Percentiles rank a stretch among this genome's conserved stretches.
Evolutionary conservation across 1,140 invertebrate genomes (phyloP).

Genomic region (Spodoptera litura): DNA sequence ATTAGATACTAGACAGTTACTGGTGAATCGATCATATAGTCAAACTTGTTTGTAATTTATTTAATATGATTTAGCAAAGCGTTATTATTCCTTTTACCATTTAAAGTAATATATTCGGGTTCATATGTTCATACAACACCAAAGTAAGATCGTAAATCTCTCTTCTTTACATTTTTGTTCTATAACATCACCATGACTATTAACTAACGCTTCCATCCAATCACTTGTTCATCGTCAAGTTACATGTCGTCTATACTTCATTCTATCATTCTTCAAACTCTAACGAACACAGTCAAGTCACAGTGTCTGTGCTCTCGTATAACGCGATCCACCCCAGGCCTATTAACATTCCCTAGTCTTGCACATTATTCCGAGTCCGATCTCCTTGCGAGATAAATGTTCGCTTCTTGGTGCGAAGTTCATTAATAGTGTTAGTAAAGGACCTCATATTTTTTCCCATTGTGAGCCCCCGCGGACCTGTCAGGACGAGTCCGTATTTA

Average conservation of each 20-base stretch:
- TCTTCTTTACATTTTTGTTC: too few species aligned
- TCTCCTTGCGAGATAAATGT: constrained; percentile 41
- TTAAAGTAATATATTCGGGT: too few species aligned
- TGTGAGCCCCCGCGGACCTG: neutral
- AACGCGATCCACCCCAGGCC: constrained; percentile 29
- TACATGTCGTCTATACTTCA: neutral
- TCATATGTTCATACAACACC: too few species aligned
- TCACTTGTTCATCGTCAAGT: too few species aligned
- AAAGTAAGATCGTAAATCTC: too few species aligned
- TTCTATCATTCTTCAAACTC: neutral
- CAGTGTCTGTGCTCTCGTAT: neutral
- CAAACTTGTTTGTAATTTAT: too few species aligned
- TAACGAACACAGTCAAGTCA: neutral
- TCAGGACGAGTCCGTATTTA: constrained; percentile 6
- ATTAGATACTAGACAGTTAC: too few species aligned
- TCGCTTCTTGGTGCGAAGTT: constrained; percentile 13
- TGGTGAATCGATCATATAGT: too few species aligned
- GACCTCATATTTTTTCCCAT: constrained; percentile 30
- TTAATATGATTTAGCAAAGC: too few species aligned
- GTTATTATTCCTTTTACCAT: too few species aligned
- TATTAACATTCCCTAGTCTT: constrained; percentile 40
- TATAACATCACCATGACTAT: too few species aligned
- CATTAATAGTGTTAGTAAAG: constrained; percentile 32
- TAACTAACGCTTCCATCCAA: too few species aligned
- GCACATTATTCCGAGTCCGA: constrained; percentile 23